Conservation (phyloP, 37 sponge, comb jelly and placozoan species). For the Sycon ciliatum region DNA sequence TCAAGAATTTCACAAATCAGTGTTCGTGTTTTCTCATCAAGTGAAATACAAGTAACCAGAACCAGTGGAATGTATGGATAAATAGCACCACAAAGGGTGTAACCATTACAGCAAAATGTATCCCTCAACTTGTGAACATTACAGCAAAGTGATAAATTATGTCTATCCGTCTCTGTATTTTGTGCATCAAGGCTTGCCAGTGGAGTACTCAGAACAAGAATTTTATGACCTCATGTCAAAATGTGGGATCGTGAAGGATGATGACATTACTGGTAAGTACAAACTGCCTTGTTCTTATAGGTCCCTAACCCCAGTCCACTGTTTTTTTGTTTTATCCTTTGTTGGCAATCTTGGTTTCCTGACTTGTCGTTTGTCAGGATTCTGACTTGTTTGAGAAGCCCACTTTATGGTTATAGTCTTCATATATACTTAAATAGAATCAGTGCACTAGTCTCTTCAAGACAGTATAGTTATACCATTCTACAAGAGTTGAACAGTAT, state of each 20-base stretch:
- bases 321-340: neutral
- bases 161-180: neutral
- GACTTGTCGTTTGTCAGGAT: no score
- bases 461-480: no score
- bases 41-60: no score
- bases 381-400: no score
- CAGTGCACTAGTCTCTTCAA: no score
- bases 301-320: neutral
- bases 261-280: slow-evolving; percentile 39
- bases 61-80: neutral
- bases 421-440: no score
- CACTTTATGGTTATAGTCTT: no score
- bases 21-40: no score
- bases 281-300: neutral
- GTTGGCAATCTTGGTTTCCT: neutral
- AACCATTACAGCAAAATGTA: neutral
- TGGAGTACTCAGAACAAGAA: slow-evolving; percentile 67
- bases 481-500: no score
- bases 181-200: slow-evolving; percentile 56
- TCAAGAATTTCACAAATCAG: no score
- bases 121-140: no score
- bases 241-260: slow-evolving; percentile 79
- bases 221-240: slow-evolving; percentile 74
- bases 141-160: neutral
- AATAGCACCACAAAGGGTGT: neutral